Conservation (phyloP, 2,797 vertebrate species). For the Chaetophractus vellerosus region DNA sequence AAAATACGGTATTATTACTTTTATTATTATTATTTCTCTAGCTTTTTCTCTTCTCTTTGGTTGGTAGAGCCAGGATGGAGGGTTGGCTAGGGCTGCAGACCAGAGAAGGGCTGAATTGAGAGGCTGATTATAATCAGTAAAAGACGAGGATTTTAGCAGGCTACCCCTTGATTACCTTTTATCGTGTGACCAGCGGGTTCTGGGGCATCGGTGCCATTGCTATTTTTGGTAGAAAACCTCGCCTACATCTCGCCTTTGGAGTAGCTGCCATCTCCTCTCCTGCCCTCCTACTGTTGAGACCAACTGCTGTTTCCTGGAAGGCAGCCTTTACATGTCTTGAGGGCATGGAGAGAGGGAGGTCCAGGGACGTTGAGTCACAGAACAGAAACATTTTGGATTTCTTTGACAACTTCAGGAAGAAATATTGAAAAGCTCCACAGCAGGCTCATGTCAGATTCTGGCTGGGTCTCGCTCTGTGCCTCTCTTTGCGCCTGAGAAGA, state of each 20-base stretch:
- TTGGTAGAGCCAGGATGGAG: too few relatives aligned
- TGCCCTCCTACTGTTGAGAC: not conserved
- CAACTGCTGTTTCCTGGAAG: not conserved
- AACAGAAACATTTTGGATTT: not conserved
- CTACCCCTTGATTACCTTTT: not conserved
- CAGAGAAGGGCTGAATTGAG: not conserved
- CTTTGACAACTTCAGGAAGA: not conserved
- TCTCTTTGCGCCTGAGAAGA: too few relatives aligned
- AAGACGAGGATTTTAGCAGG: not conserved
- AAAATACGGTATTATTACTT: not conserved
- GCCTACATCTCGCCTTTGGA: rapidly evolving
- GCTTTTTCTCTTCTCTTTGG: constrained; percentile 21
- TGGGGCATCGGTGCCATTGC: not conserved
- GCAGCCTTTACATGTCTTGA: not conserved
- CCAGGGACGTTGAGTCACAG: rapidly evolving
- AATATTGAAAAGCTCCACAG: not conserved
- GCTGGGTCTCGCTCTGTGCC: too few relatives aligned
- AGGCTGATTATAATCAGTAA: not conserved
- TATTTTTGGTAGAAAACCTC: not conserved
- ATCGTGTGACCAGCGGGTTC: not conserved
- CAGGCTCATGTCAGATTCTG: too few relatives aligned
- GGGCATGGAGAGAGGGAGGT: not conserved
- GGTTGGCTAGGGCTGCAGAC: too few relatives aligned
- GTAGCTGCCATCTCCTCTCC: not conserved
- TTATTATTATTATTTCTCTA: not conserved